phyloP scores from a whole-genome alignment of 1,140 invertebrate genomes.

The Colletes latitarsis region DNA sequence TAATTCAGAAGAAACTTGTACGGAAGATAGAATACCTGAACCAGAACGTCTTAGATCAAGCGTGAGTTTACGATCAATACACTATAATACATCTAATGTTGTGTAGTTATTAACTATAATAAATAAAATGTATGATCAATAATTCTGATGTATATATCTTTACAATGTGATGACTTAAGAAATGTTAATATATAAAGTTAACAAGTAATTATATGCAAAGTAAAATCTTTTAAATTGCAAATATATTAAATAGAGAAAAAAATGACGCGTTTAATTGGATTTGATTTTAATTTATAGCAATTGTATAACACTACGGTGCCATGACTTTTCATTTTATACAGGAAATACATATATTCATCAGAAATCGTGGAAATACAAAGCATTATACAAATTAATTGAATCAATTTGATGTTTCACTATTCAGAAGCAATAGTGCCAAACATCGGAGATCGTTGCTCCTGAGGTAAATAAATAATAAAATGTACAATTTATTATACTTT shows the following conservation, averaged over 20 bases:
- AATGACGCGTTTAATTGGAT: background rate
- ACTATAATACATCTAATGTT: slow-evolving; percentile 30
- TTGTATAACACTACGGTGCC: too few species aligned
- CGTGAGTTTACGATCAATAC: slow-evolving; percentile 29
- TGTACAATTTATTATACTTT: too few species aligned
- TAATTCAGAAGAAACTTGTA: slow-evolving; percentile 59
- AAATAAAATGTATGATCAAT: slow-evolving; percentile 10
- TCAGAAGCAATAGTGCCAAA: too few species aligned
- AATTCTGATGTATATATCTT: background rate
- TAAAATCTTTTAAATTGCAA: background rate
- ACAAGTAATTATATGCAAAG: background rate
- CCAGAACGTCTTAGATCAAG: slow-evolving; percentile 63
- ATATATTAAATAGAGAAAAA: background rate
- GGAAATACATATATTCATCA: background rate
- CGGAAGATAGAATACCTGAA: slow-evolving; percentile 55
- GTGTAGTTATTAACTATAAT: slow-evolving; percentile 17
- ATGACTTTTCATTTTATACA: too few species aligned
- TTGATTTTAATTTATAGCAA: too few species aligned
- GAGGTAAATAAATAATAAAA: too few species aligned
- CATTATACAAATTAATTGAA: too few species aligned
- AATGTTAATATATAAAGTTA: background rate
- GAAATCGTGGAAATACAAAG: background rate
- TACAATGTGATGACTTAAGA: background rate
- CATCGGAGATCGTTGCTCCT: too few species aligned
- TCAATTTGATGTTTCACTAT: too few species aligned